These are phyloP conservation scores for Minunthozetes semirufus DNA, from an alignment of 2,888 invertebrate genomes.

Conservation along the genomic window DNA sequence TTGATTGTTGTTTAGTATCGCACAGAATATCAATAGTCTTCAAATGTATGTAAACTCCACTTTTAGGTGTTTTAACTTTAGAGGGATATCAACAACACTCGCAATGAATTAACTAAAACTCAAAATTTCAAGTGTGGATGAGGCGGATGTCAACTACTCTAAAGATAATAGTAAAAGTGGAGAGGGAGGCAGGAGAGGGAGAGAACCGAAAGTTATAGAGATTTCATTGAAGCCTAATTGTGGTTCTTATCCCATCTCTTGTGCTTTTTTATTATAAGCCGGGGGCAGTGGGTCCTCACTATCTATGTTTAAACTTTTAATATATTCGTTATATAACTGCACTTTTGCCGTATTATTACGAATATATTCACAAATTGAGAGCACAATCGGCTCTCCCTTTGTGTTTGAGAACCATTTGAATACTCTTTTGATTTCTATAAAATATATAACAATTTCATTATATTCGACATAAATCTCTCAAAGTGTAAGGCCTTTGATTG, in stretches of 20 bases:
- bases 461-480: background rate
- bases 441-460: slow-evolving; percentile 19
- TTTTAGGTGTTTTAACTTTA: background rate
- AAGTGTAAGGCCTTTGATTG: background rate
- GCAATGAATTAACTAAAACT: too few species aligned
- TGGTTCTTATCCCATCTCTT: slow-evolving; percentile 18
- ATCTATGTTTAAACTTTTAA: background rate
- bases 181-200: background rate
- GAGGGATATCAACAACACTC: background rate
- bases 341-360: background rate
- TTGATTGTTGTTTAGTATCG: too few species aligned
- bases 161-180: background rate
- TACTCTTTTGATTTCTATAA: slow-evolving; percentile 13
- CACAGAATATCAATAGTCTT: too few species aligned
- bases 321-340: background rate
- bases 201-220: background rate
- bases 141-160: background rate
- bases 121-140: background rate
- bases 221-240: slow-evolving; percentile 27
- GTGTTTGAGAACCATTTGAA: background rate
- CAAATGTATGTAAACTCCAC: too few species aligned
- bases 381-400: background rate
- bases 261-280: background rate
- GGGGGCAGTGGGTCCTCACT: background rate
- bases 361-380: background rate